Base-by-base conservation (phyloP, 2,888 invertebrate species). In the Xestobium rufovillosum region DNA sequence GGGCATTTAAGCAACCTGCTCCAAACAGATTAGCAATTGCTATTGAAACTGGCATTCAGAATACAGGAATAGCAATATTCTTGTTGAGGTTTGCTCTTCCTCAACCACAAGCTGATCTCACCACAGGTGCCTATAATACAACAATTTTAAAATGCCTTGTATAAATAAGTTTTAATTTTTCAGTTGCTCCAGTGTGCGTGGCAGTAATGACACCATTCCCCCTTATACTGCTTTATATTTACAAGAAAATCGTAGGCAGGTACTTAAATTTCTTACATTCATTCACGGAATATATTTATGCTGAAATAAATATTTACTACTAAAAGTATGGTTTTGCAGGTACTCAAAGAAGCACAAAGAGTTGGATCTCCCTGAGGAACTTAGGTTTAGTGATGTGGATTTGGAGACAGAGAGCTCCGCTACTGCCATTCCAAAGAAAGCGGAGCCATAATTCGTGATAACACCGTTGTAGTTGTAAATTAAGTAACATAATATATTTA, bases 151-250 rank as follows among this genome's bases (percentile, higher is more conserved):
- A n/a, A n/a, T n/a, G n/a, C n/a, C n/a, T n/a, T n/a, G n/a, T 16
- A 3, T 14, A 6, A 36, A 9, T 25, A 25, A 17, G 30, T 31
- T 4, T 16, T 14, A 17, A 31, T 29, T 50, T 72, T 69, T 39
- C 70, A 78, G 89, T 92, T 51, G 76, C 89, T 40, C 94, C 95
- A 2, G 91, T 95, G 0, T 77, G 89, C 2, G 83, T 89, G 12
- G 92, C 94, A 11, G 80, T 91, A 29, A 90, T 95, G 87, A 95
- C 95, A 1, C 95, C 95, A 1, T 59, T 92, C 14, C 94, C 95
- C 0, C 71, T 94, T 11, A 34, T 64, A 9, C 32, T 46, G 4
- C 37, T 64, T 3, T 63, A 50, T 55, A 58, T 78, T 10, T 67
- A 68, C 49, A 73, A 73, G 53, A 73, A 72, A 52, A 60, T 76